Evolutionary conservation across 2,888 invertebrate species (phyloP).

Genomic region (Tubiluchus corallicola): DNA sequence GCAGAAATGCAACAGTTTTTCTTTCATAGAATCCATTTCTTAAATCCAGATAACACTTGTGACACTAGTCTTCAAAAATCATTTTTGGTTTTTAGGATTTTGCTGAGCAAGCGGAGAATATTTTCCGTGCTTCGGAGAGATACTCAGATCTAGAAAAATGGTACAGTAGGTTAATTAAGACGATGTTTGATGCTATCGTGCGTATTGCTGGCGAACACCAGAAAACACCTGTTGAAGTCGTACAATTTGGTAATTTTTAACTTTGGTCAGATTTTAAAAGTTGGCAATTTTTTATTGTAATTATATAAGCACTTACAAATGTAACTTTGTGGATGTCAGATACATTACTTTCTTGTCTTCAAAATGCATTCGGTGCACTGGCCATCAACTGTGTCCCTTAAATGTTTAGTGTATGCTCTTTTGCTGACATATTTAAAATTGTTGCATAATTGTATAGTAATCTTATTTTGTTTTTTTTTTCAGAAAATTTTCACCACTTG

Average conservation of each 20-base stretch:
- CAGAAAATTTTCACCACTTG: conserved; percentile 87
- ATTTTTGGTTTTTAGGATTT: conserved; percentile 53
- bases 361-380: no score
- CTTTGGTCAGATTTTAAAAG: not conserved
- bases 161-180: conserved; percentile 40
- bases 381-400: no score
- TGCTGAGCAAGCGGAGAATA: conserved; percentile 62
- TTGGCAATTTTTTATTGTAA: not conserved
- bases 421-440: no score
- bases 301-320: no score
- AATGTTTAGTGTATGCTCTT: no score
- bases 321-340: no score
- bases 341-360: no score
- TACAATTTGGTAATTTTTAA: conserved; percentile 48
- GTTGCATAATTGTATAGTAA: no score
- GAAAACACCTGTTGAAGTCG: conserved; percentile 77
- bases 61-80: not conserved
- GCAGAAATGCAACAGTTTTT: conserved; percentile 4
- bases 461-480: conserved; percentile 20
- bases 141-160: conserved; percentile 80
- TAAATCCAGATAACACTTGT: no score
- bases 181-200: conserved; percentile 62
- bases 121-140: conserved; percentile 66
- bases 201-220: conserved; percentile 60
- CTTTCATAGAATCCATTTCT: not conserved